Conservation (phyloP, 2,888 invertebrate genomes). For the Crocallis elinguaria region DNA sequence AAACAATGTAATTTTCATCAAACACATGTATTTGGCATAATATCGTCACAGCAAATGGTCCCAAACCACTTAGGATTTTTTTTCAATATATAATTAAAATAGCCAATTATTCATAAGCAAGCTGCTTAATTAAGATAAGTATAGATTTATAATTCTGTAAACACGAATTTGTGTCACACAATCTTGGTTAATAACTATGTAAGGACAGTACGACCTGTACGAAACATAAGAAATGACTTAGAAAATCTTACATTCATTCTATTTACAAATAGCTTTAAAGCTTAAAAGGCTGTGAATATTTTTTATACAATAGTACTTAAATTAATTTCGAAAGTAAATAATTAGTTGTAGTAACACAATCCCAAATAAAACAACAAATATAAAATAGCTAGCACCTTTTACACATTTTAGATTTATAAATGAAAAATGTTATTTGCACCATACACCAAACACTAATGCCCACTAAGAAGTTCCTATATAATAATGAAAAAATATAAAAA, state of each 20-base stretch:
- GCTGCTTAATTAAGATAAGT: constrained; percentile 1
- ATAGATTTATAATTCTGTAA: constrained; percentile 1
- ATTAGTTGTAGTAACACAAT: constrained; percentile 24
- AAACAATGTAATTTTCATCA: constrained; percentile 30
- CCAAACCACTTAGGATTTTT: constrained; percentile 53
- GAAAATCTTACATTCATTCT: constrained; percentile 36
- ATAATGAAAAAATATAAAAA: neutral
- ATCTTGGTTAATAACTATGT: constrained; percentile 6
- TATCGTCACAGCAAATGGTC: constrained; percentile 58
- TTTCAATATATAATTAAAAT: constrained; percentile 16
- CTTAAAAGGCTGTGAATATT: constrained; percentile 35
- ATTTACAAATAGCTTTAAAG: constrained; percentile 38
- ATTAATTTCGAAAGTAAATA: constrained; percentile 10
- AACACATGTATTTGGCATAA: constrained; percentile 65
- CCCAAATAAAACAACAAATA: constrained; percentile 15
- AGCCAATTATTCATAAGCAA: constrained; percentile 20
- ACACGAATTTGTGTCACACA: constrained; percentile 1
- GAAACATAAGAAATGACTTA: constrained; percentile 28
- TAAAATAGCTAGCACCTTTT: constrained; percentile 29
- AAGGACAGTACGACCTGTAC: constrained; percentile 24
- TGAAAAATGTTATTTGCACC: constrained; percentile 24
- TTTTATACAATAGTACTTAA: constrained; percentile 6
- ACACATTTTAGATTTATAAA: constrained; percentile 14
- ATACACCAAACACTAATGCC: constrained; percentile 22
- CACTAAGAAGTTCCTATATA: constrained; percentile 28